These are phyloP conservation scores for Plectus sambesii DNA, from an alignment of 1,140 invertebrate genomes.

Conservation along the genomic window DNA sequence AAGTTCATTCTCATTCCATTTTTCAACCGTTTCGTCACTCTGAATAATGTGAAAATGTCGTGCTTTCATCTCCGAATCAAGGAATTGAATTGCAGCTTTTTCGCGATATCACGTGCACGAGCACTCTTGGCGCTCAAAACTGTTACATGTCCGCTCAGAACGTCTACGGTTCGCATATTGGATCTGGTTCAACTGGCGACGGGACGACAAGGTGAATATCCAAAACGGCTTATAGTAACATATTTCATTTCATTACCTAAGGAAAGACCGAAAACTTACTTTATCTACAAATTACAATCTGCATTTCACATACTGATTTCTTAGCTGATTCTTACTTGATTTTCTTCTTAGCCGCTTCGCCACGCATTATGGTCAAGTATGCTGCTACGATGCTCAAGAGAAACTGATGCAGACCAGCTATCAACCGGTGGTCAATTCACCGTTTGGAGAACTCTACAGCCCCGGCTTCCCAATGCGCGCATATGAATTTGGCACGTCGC, in stretches of 20 bases:
- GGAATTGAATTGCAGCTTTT: slow-evolving; percentile 28
- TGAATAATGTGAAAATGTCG: too few species aligned
- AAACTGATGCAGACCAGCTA: slow-evolving; percentile 42
- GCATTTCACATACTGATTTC: too few species aligned
- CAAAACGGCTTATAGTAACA: too few species aligned
- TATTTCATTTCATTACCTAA: too few species aligned
- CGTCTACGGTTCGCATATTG: slow-evolving; percentile 36
- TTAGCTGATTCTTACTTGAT: slow-evolving; percentile 1
- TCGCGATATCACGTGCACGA: slow-evolving; percentile 44
- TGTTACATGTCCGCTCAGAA: slow-evolving; percentile 44
- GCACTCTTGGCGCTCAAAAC: slow-evolving; percentile 41
- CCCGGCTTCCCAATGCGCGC: slow-evolving; percentile 41
- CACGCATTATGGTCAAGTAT: slow-evolving; percentile 45
- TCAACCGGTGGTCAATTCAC: slow-evolving; percentile 44
- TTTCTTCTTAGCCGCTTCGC: slow-evolving; percentile 35
- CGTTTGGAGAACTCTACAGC: slow-evolving; percentile 41
- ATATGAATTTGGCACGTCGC: slow-evolving; percentile 42
- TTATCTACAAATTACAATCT: too few species aligned
- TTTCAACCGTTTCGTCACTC: too few species aligned
- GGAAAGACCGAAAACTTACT: too few species aligned
- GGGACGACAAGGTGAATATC: too few species aligned
- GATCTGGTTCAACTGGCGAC: too few species aligned
- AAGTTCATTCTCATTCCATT: too few species aligned
- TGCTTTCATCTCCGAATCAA: too few species aligned
- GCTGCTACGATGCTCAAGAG: slow-evolving; percentile 40